These are phyloP conservation scores for Aix galericulata DNA, from an alignment of 2,113 vertebrate species.

Conservation along the genomic window DNA sequence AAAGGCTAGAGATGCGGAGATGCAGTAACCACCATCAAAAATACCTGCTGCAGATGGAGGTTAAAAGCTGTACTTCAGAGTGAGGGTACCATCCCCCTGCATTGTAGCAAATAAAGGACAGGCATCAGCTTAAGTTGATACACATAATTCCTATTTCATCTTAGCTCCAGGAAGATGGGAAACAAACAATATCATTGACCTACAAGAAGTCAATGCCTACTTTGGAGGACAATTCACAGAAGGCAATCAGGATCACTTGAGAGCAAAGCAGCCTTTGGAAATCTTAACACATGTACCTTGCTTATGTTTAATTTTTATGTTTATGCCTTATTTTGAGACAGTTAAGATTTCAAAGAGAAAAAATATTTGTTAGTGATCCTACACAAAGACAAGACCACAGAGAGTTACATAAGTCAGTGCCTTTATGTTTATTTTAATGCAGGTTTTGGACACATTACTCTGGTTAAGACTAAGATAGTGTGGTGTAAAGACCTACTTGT, in stretches of 20 bases:
- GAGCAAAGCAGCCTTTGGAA: background rate
- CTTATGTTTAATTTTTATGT: background rate
- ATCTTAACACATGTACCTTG: background rate
- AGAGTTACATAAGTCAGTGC: background rate
- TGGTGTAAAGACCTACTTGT: background rate
- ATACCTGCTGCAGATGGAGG: background rate
- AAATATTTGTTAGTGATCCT: background rate
- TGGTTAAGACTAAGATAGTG: background rate
- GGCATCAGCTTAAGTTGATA: background rate
- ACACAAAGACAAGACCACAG: background rate
- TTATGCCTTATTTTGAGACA: background rate
- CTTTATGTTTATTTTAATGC: background rate
- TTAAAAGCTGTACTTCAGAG: background rate
- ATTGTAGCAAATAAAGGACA: background rate
- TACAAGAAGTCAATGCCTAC: background rate
- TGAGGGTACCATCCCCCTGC: background rate
- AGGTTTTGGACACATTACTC: background rate
- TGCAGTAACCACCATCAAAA: background rate
- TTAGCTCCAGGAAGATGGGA: background rate
- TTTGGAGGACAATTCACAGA: background rate
- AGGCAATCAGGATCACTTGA: background rate
- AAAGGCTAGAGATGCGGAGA: background rate
- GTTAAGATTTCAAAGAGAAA: background rate
- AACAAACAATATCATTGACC: background rate
- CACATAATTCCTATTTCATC: fast-evolving